Evolutionary conservation across 2,797 vertebrate genomes (phyloP), one percentile per base, ranked within the genome.

Genomic region (Mus caroli): DNA sequence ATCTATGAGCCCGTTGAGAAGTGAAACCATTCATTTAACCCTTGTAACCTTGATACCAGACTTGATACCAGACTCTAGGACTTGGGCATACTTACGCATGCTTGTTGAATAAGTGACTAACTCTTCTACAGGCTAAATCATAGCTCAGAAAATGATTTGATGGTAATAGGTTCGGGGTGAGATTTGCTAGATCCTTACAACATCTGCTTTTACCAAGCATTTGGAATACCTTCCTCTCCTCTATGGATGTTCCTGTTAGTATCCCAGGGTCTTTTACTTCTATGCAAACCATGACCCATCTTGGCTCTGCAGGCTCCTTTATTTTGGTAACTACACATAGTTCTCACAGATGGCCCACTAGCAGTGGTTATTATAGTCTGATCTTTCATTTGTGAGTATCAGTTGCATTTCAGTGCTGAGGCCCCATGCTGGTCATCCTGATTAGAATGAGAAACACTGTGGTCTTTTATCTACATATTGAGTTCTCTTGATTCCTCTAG

Each of bases 321-420:
- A 50, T 71, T 75, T 56, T 79, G 31, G 62, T 11, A 64, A 83
- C 31, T 77, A 50, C 3, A 54, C 20, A 54, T 34, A 28, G 67
- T 73, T 34, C 28, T 77, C 54, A 82, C 82, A 73, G 77, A 34
- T 10, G 52, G 20, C 20, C 75, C 90, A 76, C 67, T 56, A 14
- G 60, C n/a, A 10, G 3, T 64, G 15, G 43, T 75, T 67, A 86
- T 79, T 79, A 76, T 64, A 83, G 93, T 91, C 54, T 12, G 58
- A 73, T 90, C 75, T 93, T 92, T 86, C 62, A 90, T 92, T 67
- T 93, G 58, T 80, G 37, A 3, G 31, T 60, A 69, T 43, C 54
- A 58, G 62, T 50, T 78, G 12, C n/a, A 37, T 82, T 94, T 95
- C 26, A 69, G 60, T 64, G 31, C 19, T 1, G 34, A 76, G 31